Conservation (phyloP, 2,797 vertebrate species). For the Fratercula arctica region DNA sequence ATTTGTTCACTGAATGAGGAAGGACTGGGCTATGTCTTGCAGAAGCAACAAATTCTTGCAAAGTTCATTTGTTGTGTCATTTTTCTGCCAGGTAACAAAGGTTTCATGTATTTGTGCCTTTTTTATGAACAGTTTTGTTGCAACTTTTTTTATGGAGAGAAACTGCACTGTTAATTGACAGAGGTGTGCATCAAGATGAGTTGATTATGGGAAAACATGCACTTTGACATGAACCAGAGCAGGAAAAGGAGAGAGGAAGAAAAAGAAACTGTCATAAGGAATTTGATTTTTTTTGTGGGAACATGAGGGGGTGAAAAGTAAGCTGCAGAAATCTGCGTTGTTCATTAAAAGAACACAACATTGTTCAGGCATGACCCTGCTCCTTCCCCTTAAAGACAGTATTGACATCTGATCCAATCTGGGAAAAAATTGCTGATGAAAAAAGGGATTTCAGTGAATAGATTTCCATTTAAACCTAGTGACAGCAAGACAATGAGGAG, state of each 20-base stretch:
- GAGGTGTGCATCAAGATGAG: neutral
- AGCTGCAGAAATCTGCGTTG: neutral
- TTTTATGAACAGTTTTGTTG: neutral
- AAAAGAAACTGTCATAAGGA: neutral
- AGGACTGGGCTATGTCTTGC: neutral
- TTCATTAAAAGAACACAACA: neutral
- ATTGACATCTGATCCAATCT: neutral
- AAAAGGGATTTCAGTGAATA: neutral
- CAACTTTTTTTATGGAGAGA: neutral
- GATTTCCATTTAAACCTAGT: constrained; percentile 17
- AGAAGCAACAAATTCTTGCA: neutral
- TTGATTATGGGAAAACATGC: neutral
- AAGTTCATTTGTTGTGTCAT: neutral
- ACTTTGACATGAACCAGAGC: neutral
- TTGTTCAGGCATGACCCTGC: neutral
- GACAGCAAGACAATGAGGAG: constrained; percentile 8
- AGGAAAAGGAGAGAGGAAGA: neutral
- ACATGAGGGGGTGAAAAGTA: neutral
- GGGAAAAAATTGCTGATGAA: neutral
- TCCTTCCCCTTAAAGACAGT: neutral
- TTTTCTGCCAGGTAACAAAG: neutral
- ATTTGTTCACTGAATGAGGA: neutral
- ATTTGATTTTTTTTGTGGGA: neutral
- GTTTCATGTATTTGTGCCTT: neutral
- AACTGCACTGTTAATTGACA: neutral